Evolutionary conservation across 1,140 invertebrate genomes (phyloP), one percentile per base, ranked within the genome.

Genomic region (Zelostemma sp.): DNA sequence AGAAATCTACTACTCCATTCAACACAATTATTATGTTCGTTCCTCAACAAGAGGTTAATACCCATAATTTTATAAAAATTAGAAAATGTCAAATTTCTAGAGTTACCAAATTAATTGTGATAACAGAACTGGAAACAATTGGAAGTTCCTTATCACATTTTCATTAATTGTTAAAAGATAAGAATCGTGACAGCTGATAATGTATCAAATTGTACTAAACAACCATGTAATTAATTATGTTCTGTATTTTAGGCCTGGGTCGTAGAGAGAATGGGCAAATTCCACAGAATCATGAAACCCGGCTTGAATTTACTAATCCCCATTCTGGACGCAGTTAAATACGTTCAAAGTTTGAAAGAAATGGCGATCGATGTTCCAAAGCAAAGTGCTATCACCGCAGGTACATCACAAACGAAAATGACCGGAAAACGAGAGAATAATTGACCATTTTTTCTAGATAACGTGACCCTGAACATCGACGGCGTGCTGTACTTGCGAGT

Each of bases 291-390:
- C 62, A 84, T 99, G 21, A 92, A 98, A 45, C 97, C 97, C 33
- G 98, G 98, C 5, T 86, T 99, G 1, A 99, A 99, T 82, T 77
- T 99, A 57, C 84, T 99, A 8, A 88, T 98, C 63, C 98, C 98
- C 4, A 84, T 99, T 66, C 84, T 98, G 46, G 98, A 99, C 85
- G 90, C 88, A 84, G 92, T 99, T 6, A 97, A 94, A 87, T 99
- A 99, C 88, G 97, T 99, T 14, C 98, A 99, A 85, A 97, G 94
- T 87, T 86, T 99, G 5, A 99, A 99, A 85, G 98, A 99, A 95
- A 96, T 99, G 64, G 97, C 97, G 0, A 99, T 99, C 76, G 97
- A 99, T 88, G 96, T 99, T 49, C 98, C 98, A 0, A 93, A 99
- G 82, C 98, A 99, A 83, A 96, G 94, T 84, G 98, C 98, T 21